Evolutionary conservation across 1,140 invertebrate genomes (phyloP).

Genomic region (Adelges cooleyi): DNA sequence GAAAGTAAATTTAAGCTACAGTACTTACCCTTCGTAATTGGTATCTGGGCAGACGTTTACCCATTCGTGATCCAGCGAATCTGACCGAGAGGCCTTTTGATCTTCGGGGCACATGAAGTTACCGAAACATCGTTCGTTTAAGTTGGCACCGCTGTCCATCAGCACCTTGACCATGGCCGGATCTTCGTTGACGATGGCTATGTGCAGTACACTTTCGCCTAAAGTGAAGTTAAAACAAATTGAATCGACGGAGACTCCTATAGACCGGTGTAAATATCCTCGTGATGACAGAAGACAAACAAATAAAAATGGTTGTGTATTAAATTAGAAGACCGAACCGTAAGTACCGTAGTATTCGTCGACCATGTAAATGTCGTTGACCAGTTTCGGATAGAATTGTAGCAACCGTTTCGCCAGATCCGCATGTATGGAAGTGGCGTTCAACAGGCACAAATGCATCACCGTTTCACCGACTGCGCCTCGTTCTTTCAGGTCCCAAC

Average conservation of each 20-base stretch:
- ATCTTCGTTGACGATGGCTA: constrained; percentile 97
- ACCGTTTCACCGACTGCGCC: constrained; percentile 93
- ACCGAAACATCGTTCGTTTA: constrained; percentile 81
- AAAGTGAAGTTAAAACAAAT: no score
- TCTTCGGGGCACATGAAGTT: constrained; percentile 97
- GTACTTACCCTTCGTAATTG: constrained; percentile 85
- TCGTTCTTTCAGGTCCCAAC: constrained; percentile 84
- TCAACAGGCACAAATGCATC: constrained; percentile 83
- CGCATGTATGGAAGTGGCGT: constrained; percentile 78
- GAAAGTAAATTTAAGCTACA: no score
- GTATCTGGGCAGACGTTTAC: constrained; percentile 73
- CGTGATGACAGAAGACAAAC: no score
- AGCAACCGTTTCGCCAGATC: constrained; percentile 86
- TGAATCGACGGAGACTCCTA: no score
- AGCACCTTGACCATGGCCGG: constrained; percentile 94
- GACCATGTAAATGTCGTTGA: constrained; percentile 89
- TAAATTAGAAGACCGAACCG: no score
- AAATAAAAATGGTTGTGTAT: no score
- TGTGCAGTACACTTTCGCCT: constrained; percentile 86
- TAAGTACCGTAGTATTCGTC: constrained; percentile 92
- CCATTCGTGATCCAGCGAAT: constrained; percentile 84
- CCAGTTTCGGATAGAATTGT: constrained; percentile 84
- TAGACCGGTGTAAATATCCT: no score
- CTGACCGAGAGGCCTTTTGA: constrained; percentile 78
- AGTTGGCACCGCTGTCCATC: constrained; percentile 79